Conservation (phyloP, 2,113 vertebrate species). For the Pelecanus crispus region DNA sequence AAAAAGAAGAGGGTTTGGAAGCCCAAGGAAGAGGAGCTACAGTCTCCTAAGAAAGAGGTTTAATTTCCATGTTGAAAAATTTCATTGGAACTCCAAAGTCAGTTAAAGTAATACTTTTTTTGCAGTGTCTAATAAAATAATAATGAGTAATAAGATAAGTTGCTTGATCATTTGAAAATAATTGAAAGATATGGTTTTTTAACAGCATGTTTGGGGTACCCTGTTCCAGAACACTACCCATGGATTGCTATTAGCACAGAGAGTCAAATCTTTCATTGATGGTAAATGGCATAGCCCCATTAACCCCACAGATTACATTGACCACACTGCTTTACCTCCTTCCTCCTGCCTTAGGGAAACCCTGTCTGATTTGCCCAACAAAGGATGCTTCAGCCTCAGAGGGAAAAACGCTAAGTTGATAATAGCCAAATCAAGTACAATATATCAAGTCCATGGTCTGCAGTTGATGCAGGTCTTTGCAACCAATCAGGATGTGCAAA, state of each 20-base stretch:
- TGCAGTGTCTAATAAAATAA: neutral
- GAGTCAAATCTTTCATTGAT: neutral
- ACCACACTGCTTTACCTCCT: neutral
- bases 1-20: neutral
- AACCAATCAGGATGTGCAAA: neutral
- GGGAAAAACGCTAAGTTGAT: neutral
- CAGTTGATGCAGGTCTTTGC: neutral
- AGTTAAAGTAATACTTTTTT: neutral
- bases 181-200: neutral
- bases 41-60: neutral
- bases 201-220: neutral
- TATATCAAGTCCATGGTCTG: neutral
- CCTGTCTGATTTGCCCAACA: neutral
- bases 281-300: neutral
- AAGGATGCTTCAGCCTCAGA: neutral
- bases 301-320: neutral
- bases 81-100: neutral
- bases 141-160: neutral
- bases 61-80: neutral
- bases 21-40: neutral
- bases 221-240: neutral
- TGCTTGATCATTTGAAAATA: neutral
- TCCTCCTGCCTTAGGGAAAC: neutral
- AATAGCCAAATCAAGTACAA: neutral
- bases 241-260: neutral